Evolutionary conservation across 2,888 invertebrate species (phyloP).

Genomic region (Thera obeliscata): DNA sequence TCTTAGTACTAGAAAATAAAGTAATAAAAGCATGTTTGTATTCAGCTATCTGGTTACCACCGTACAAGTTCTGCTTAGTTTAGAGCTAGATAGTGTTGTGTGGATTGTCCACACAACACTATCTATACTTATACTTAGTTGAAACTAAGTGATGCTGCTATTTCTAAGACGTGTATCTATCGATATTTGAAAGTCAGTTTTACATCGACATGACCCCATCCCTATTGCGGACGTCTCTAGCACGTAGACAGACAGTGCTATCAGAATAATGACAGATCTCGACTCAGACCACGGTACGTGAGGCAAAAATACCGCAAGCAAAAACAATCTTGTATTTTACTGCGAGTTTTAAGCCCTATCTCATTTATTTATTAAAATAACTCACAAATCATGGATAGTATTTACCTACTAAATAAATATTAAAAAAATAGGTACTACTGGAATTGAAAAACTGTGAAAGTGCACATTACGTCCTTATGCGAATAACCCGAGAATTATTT

Average conservation of each 20-base stretch:
- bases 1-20: no score
- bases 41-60: no score
- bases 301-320: slow-evolving; percentile 71
- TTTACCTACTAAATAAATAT: no score
- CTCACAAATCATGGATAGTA: no score
- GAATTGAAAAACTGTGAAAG: no score
- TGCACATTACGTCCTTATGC: no score
- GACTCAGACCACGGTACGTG: slow-evolving; percentile 70
- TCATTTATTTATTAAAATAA: not conserved
- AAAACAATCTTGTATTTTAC: slow-evolving; percentile 24
- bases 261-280: slow-evolving; percentile 83
- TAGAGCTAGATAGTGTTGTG: not conserved
- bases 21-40: no score
- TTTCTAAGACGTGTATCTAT: not conserved
- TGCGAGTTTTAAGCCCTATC: slow-evolving; percentile 5
- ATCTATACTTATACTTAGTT: no score
- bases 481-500: no score
- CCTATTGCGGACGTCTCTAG: slow-evolving; percentile 64
- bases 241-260: slow-evolving; percentile 79
- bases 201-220: slow-evolving; percentile 53
- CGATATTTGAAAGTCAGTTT: not conserved
- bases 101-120: no score
- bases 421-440: no score
- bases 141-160: not conserved
- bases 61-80: not conserved